Percentiles rank a stretch among this genome's conserved stretches.
phyloP scores from a whole-genome alignment of 2,797 vertebrate genomes.

The Eutrigla gurnardus region DNA sequence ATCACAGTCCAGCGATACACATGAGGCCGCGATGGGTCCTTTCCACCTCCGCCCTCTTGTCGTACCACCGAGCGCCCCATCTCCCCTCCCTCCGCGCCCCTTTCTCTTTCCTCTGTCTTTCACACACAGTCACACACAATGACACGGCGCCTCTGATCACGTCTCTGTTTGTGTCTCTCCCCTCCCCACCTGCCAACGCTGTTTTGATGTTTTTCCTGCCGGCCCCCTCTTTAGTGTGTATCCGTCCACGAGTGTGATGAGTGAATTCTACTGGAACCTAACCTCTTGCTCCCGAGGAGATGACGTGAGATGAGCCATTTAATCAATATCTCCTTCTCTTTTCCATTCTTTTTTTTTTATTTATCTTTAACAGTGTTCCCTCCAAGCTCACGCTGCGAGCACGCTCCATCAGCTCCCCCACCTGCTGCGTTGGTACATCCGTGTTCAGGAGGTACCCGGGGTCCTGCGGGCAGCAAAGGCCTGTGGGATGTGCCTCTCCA shows the following conservation, averaged over 20 bases:
- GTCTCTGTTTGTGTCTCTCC: slow-evolving; percentile 57
- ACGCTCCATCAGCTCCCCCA: slow-evolving; percentile 84
- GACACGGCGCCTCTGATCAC: slow-evolving; percentile 45
- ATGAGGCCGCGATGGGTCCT: slow-evolving; percentile 42
- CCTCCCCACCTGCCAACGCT: slow-evolving; percentile 23
- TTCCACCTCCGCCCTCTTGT: slow-evolving; percentile 50
- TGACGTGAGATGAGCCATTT: slow-evolving; percentile 61
- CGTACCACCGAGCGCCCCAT: slow-evolving; percentile 8
- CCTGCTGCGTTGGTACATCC: slow-evolving; percentile 89
- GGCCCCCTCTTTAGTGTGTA: slow-evolving; percentile 10
- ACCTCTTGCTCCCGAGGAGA: slow-evolving; percentile 53
- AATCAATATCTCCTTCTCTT: slow-evolving; percentile 41
- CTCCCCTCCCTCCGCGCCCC: neutral
- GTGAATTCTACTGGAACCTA: slow-evolving; percentile 47
- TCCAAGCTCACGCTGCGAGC: slow-evolving; percentile 74
- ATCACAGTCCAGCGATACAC: slow-evolving; percentile 66
- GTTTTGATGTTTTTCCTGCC: slow-evolving; percentile 52
- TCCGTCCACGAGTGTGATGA: slow-evolving; percentile 47
- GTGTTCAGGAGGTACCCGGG: slow-evolving; percentile 90
- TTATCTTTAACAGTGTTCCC: slow-evolving; percentile 81
- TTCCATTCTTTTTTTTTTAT: slow-evolving; percentile 20
- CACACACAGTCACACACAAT: slow-evolving; percentile 40
- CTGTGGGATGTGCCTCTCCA: slow-evolving; percentile 87
- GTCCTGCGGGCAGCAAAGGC: slow-evolving; percentile 85
- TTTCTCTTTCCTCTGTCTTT: slow-evolving; percentile 23